phyloP scores from a whole-genome alignment of 92 coral and sea anemone genomes.

The Blastomussa wellsi region DNA sequence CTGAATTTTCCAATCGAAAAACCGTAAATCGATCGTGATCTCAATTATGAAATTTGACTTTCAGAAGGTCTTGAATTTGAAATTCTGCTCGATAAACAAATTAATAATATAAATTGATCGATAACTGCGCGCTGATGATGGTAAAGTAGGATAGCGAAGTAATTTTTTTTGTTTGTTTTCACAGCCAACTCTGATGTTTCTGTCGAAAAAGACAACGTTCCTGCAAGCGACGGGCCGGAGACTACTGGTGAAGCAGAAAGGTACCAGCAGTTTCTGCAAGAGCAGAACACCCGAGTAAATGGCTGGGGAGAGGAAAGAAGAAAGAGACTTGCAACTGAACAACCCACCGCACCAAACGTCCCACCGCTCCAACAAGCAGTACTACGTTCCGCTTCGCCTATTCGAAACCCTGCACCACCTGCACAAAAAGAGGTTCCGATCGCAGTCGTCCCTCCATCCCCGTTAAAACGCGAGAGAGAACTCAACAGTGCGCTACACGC shows the following conservation, averaged over 20 bases:
- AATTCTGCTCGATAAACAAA: background rate
- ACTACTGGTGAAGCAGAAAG: background rate
- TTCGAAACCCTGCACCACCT: background rate
- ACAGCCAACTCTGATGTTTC: background rate
- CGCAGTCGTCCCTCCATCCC: conserved; percentile 6
- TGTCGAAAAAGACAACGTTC: background rate
- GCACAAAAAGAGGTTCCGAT: background rate
- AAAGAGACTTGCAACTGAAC: background rate
- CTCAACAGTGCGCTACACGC: background rate
- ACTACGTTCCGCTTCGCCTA: background rate
- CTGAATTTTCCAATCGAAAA: background rate
- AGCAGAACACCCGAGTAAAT: background rate
- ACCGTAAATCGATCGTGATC: background rate
- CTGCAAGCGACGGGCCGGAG: background rate
- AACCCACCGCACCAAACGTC: background rate
- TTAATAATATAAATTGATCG: background rate
- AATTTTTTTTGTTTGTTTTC: background rate
- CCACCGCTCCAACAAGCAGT: background rate
- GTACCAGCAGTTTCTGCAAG: background rate
- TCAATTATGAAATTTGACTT: too few species aligned
- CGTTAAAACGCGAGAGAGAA: background rate
- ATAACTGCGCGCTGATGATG: background rate
- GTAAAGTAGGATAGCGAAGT: background rate
- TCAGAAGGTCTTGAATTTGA: background rate
- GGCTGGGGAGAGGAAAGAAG: conserved; percentile 3